Evolutionary conservation across 2,113 vertebrate genomes (phyloP).

Genomic region (Pao palembangensis): DNA sequence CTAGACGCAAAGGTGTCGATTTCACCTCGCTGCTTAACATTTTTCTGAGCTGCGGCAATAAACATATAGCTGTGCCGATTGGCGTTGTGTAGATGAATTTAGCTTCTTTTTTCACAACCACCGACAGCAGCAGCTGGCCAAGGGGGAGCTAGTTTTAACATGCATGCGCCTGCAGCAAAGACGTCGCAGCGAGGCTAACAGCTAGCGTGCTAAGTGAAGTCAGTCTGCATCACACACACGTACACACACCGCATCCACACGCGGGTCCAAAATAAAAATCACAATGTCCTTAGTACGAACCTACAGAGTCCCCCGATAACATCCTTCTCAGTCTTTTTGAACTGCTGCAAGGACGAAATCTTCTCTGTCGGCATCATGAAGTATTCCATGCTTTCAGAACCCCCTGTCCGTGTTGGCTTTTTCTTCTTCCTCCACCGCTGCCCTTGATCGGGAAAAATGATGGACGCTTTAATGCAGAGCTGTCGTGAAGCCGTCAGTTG

Average conservation of each 20-base stretch:
- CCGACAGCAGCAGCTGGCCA: slow-evolving; percentile 7
- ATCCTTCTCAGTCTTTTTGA: slow-evolving; percentile 91
- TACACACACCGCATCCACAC: slow-evolving; percentile 7
- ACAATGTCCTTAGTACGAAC: slow-evolving; percentile 62
- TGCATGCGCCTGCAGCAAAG: slow-evolving; percentile 3
- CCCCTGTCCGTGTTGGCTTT: slow-evolving; percentile 46
- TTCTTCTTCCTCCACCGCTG: slow-evolving; percentile 27
- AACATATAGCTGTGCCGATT: not conserved
- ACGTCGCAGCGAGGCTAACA: slow-evolving; percentile 35
- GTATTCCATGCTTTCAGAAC: slow-evolving; percentile 83
- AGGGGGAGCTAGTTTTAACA: slow-evolving; percentile 28
- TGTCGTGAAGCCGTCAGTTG: not conserved
- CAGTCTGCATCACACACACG: slow-evolving; percentile 29
- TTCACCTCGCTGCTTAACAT: slow-evolving; percentile 38
- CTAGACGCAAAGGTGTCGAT: slow-evolving; percentile 47
- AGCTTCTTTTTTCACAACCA: not conserved
- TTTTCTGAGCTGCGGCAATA: slow-evolving; percentile 2
- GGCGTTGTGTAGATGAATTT: rapidly evolving
- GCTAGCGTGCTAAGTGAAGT: slow-evolving; percentile 51
- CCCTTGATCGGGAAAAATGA: not conserved
- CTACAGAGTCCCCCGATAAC: slow-evolving; percentile 89
- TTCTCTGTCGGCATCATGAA: slow-evolving; percentile 91
- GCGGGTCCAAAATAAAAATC: slow-evolving; percentile 6
- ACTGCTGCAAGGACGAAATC: slow-evolving; percentile 84
- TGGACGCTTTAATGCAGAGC: not conserved